Conservation (phyloP, 2,797 vertebrate genomes). For the Clamator glandarius region DNA sequence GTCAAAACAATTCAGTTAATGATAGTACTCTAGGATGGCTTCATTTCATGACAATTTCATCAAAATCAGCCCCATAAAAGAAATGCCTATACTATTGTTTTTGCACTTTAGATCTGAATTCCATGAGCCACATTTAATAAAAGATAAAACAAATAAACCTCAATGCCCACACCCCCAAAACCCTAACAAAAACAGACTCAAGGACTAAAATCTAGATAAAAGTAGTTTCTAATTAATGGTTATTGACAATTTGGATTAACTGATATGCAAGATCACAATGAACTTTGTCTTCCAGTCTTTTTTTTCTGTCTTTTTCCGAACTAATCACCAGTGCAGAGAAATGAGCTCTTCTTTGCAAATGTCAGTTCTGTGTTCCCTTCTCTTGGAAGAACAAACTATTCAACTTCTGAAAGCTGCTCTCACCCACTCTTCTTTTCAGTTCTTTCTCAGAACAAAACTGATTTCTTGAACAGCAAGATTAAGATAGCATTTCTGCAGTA, state of each 20-base stretch:
- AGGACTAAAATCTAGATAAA: background rate
- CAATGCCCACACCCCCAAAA: accelerated
- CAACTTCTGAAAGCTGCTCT: background rate
- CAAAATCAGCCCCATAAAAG: background rate
- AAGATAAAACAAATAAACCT: background rate
- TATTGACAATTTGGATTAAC: background rate
- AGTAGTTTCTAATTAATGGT: background rate
- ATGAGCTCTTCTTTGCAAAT: background rate
- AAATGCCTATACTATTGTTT: background rate
- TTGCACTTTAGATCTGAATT: background rate
- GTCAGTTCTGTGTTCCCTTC: background rate
- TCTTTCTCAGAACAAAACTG: background rate
- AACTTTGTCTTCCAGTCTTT: background rate
- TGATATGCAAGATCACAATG: background rate
- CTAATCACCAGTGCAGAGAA: background rate
- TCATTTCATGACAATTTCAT: background rate
- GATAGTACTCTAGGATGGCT: background rate
- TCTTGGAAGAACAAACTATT: background rate
- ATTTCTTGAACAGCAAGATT: background rate
- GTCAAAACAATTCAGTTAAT: background rate
- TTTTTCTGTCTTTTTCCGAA: background rate
- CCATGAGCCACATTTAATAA: background rate
- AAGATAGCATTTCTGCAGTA: background rate
- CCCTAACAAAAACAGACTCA: accelerated
- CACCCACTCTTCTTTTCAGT: background rate